Conservation (phyloP, 2,797 vertebrate species). For the Decapterus maruadsi region DNA sequence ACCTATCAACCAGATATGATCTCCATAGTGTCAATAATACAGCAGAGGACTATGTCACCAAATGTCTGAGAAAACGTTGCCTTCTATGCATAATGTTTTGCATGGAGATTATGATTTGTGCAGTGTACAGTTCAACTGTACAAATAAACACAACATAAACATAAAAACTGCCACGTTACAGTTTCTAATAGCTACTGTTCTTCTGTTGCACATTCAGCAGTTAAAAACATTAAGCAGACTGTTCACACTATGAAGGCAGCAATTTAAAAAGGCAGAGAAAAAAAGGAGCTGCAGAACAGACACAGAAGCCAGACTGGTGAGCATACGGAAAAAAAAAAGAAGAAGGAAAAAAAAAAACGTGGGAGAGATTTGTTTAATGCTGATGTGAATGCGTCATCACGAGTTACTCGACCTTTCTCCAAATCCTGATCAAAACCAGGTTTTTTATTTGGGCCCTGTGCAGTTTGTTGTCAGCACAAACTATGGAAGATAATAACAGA, state of each 20-base stretch:
- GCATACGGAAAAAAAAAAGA: slow-evolving; percentile 1
- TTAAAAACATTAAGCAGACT: slow-evolving; percentile 10
- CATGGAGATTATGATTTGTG: neutral
- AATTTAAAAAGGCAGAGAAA: slow-evolving; percentile 15
- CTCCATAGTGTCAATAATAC: neutral
- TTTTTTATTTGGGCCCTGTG: neutral
- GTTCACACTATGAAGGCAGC: slow-evolving; percentile 46
- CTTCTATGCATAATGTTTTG: neutral
- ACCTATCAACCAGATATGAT: slow-evolving; percentile 7
- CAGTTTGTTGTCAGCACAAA: neutral
- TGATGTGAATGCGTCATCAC: neutral
- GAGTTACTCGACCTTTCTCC: neutral
- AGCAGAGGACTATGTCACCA: neutral
- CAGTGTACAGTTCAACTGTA: neutral
- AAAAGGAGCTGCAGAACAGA: slow-evolving; percentile 6
- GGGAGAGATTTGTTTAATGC: slow-evolving; percentile 11
- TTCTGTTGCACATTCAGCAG: neutral
- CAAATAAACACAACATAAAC: slow-evolving; percentile 20
- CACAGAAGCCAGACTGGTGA: neutral
- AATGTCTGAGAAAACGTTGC: slow-evolving; percentile 11
- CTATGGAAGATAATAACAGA: neutral
- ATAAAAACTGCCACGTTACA: slow-evolving; percentile 1
- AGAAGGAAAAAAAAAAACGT: slow-evolving; percentile 11
- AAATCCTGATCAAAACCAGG: slow-evolving; percentile 13
- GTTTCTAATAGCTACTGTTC: slow-evolving; percentile 12